Percentiles rank a stretch among this genome's conserved stretches.
Conservation (phyloP, 2,888 invertebrate genomes). For the Microctonus aethiopoides region DNA sequence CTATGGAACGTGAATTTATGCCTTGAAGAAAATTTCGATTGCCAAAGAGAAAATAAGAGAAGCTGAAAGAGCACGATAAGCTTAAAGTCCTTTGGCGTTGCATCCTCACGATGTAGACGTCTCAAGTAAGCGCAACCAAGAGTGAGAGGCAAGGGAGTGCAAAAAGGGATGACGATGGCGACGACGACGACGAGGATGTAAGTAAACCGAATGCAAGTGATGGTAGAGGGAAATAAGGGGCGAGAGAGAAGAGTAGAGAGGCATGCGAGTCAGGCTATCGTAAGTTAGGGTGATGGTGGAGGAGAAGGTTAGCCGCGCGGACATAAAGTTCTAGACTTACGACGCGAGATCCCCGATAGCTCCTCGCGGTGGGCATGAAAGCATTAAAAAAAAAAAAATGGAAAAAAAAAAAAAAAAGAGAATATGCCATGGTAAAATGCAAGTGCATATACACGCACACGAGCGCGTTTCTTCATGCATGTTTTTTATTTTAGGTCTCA, state of each 20-base stretch:
- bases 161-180: constrained; percentile 15
- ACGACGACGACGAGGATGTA: background rate
- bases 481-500: constrained; percentile 1
- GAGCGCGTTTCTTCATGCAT: constrained; percentile 25
- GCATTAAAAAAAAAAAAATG: constrained; percentile 52
- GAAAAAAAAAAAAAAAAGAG: constrained; percentile 22
- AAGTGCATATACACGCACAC: constrained; percentile 37
- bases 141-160: constrained; percentile 26
- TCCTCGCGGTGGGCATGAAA: constrained; percentile 66
- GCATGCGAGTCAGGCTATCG: constrained; percentile 61
- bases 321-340: constrained; percentile 68
- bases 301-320: constrained; percentile 66
- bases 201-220: constrained; percentile 4
- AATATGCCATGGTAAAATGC: constrained; percentile 42
- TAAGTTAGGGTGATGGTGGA: constrained; percentile 66
- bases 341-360: constrained; percentile 67
- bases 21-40: constrained; percentile 52
- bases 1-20: constrained; percentile 50
- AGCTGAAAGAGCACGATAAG: constrained; percentile 43
- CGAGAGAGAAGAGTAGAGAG: constrained; percentile 39
- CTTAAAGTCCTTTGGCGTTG: constrained; percentile 37
- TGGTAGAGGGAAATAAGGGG: constrained; percentile 23
- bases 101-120: constrained; percentile 57
- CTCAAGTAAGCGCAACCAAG: constrained; percentile 55
- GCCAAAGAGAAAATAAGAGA: constrained; percentile 47